phyloP scores from a whole-genome alignment of 2,113 vertebrate genomes.

The Pandion haliaetus region DNA sequence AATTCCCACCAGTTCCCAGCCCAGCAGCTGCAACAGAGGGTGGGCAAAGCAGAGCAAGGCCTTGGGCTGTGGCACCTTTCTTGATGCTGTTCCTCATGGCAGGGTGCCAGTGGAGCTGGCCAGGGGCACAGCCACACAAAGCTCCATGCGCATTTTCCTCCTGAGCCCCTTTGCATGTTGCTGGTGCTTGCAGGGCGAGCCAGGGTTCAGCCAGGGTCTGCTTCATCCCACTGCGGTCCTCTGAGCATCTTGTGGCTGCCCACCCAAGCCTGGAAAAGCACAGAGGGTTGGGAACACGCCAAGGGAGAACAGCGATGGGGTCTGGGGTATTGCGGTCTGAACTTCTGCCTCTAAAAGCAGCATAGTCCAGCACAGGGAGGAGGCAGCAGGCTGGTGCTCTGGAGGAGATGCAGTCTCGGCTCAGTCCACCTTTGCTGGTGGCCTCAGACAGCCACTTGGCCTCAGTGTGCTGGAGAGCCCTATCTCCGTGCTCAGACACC shows the following conservation, averaged over 20 bases:
- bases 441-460: background rate
- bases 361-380: fast-evolving
- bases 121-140: background rate
- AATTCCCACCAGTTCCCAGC: background rate
- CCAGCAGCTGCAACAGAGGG: background rate
- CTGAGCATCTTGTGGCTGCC: background rate
- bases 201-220: background rate
- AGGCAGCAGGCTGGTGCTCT: background rate
- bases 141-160: background rate
- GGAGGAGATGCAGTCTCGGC: background rate
- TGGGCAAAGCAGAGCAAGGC: background rate
- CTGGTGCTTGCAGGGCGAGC: background rate
- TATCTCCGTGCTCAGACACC: background rate
- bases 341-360: background rate
- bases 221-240: background rate
- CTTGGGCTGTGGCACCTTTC: background rate
- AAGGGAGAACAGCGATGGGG: fast-evolving
- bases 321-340: background rate
- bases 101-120: background rate
- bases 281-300: fast-evolving
- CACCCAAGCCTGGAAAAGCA: background rate
- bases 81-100: fast-evolving
- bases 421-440: background rate
- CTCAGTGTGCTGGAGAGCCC: background rate
- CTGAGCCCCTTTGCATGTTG: background rate